These are phyloP conservation scores for Thalpophila matura DNA, from an alignment of 2,888 invertebrate species.

Conservation along the genomic window DNA sequence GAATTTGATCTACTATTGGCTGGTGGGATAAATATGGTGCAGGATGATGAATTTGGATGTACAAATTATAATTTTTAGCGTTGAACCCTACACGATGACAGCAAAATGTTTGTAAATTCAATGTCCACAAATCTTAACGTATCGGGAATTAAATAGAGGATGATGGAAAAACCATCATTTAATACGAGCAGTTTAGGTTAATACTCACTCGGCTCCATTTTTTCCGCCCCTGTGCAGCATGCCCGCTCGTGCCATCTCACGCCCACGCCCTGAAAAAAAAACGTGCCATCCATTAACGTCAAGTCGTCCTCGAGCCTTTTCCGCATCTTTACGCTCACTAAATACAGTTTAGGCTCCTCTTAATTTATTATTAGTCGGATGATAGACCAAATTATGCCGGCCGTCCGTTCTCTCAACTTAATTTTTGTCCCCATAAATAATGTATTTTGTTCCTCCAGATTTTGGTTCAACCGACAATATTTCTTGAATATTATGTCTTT, in stretches of 20 bases:
- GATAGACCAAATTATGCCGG: constrained; percentile 71
- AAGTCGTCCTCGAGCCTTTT: constrained; percentile 78
- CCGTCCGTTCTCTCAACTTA: constrained; percentile 55
- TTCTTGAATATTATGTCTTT: constrained; percentile 28
- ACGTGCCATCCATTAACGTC: constrained; percentile 83
- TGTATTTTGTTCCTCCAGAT: constrained; percentile 54
- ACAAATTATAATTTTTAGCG: too few species aligned
- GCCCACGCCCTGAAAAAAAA: constrained; percentile 88
- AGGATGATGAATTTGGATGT: too few species aligned
- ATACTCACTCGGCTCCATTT: constrained; percentile 94
- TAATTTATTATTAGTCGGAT: constrained; percentile 76
- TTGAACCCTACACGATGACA: neutral
- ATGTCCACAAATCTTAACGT: neutral
- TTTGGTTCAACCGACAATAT: constrained; percentile 38
- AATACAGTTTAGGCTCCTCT: constrained; percentile 75
- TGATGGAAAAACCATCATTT: constrained; percentile 21
- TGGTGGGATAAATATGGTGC: neutral
- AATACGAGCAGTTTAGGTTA: constrained; percentile 53
- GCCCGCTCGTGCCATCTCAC: constrained; percentile 95
- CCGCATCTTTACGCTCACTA: constrained; percentile 81
- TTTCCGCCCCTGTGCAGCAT: constrained; percentile 94
- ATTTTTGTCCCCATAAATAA: constrained; percentile 68
- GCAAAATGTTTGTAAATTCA: neutral
- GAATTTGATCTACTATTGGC: too few species aligned
- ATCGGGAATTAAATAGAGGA: neutral